Evolutionary conservation across 2,797 vertebrate species (phyloP).

Genomic region (Typhlichthys subterraneus): DNA sequence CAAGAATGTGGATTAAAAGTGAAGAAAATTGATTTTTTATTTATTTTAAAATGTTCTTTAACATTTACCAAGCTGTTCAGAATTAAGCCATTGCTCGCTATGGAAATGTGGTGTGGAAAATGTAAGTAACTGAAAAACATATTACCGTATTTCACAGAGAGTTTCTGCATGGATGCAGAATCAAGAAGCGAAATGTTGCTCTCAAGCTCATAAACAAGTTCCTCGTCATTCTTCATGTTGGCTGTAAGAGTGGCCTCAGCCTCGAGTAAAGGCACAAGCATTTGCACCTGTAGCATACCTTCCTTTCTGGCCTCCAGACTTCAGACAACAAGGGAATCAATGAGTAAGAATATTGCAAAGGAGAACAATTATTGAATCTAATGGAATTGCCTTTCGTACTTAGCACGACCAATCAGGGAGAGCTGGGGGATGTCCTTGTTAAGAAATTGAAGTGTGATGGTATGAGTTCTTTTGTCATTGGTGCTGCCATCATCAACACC

Average conservation of each 20-base stretch:
- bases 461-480: constrained; percentile 74
- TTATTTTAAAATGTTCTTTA: not conserved
- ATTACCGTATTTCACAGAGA: constrained; percentile 85
- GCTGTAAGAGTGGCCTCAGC: constrained; percentile 80
- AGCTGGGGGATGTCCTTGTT: constrained; percentile 87
- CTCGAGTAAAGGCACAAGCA: constrained; percentile 81
- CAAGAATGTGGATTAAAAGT: constrained; percentile 30
- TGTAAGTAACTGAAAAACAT: not conserved
- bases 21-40: not conserved
- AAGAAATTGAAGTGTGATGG: constrained; percentile 83
- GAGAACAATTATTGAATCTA: not conserved
- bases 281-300: constrained; percentile 76
- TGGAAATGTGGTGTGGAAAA: not conserved
- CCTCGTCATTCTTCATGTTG: constrained; percentile 67
- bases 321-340: not conserved
- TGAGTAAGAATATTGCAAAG: constrained; percentile 11
- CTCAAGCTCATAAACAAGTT: constrained; percentile 78
- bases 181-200: constrained; percentile 78
- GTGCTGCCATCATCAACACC: constrained; percentile 76
- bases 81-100: not conserved
- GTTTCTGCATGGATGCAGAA: constrained; percentile 75
- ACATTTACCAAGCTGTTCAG: not conserved
- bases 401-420: constrained; percentile 82
- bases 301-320: constrained; percentile 81
- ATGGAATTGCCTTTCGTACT: constrained; percentile 73